These are phyloP conservation scores for Paracentrotus lividus DNA, from an alignment of 53 echinoderm and acorn worm genomes.

Conservation along the genomic window DNA sequence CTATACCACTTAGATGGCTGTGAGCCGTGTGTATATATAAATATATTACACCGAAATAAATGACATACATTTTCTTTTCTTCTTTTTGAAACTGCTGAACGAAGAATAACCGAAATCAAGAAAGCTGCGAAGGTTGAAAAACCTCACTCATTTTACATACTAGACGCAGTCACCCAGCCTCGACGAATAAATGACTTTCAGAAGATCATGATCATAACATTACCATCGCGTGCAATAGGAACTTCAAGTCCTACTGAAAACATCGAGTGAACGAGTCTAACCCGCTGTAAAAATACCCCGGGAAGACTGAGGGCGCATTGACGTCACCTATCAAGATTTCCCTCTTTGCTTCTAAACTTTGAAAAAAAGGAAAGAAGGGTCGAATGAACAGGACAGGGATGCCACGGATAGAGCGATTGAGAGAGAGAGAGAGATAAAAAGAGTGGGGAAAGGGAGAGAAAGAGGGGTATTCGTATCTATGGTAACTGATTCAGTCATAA, in stretches of 20 bases:
- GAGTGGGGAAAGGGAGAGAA: too few species aligned
- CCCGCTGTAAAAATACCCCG: conserved; percentile 61
- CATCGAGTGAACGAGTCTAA: conserved; percentile 14
- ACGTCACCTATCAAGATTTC: conserved; percentile 56
- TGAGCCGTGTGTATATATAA: too few species aligned
- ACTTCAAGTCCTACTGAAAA: background rate
- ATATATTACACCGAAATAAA: too few species aligned
- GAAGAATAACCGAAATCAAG: background rate
- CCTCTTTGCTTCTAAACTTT: conserved; percentile 29
- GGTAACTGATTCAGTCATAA: conserved; percentile 73
- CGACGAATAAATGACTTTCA: background rate
- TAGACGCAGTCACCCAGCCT: conserved; percentile 16
- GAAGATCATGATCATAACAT: background rate
- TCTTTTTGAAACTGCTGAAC: conserved; percentile 17
- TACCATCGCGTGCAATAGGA: background rate
- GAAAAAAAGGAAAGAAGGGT: background rate
- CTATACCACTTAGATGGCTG: too few species aligned
- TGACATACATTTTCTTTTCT: too few species aligned
- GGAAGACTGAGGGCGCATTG: conserved; percentile 56
- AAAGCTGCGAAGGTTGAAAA: background rate
- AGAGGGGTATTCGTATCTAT: conserved; percentile 62
- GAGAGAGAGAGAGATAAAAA: background rate
- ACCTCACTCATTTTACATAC: background rate
- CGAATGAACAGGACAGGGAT: conserved; percentile 17
- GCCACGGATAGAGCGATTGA: background rate